Evolutionary conservation across 1,140 invertebrate species (phyloP).

Genomic region (Pygmarrhopalites habei): DNA sequence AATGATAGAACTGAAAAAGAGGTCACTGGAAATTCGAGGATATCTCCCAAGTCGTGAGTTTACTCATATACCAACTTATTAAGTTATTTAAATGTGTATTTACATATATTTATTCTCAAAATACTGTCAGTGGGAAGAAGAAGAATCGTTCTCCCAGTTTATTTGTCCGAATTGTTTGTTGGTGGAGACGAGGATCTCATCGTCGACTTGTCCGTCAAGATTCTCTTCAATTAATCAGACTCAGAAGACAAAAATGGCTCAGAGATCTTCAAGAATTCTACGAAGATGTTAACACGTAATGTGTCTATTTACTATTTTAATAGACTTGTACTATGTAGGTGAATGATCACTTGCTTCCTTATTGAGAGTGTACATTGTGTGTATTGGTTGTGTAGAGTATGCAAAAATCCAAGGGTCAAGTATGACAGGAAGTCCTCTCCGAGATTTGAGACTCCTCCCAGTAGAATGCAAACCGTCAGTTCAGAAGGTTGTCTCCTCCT

Average conservation of each 20-base stretch:
- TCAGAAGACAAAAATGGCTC: neutral
- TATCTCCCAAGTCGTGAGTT: neutral
- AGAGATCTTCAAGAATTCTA: slow-evolving; percentile 3
- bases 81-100: neutral
- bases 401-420: neutral
- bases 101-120: neutral
- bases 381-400: neutral
- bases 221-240: neutral
- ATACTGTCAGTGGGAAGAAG: neutral
- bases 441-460: neutral
- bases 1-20: neutral
- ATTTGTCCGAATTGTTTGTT: neutral
- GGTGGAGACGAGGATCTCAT: slow-evolving; percentile 3
- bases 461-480: neutral
- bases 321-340: neutral
- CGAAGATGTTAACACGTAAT: neutral
- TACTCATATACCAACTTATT: neutral
- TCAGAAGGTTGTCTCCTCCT: neutral
- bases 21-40: neutral
- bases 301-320: neutral
- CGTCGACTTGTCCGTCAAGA: neutral
- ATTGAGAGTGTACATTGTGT: neutral
- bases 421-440: neutral
- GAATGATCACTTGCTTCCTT: neutral
- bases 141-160: neutral